Base-by-base conservation (phyloP, 2,888 invertebrate genomes). In the Dermolepida albohirtum region DNA sequence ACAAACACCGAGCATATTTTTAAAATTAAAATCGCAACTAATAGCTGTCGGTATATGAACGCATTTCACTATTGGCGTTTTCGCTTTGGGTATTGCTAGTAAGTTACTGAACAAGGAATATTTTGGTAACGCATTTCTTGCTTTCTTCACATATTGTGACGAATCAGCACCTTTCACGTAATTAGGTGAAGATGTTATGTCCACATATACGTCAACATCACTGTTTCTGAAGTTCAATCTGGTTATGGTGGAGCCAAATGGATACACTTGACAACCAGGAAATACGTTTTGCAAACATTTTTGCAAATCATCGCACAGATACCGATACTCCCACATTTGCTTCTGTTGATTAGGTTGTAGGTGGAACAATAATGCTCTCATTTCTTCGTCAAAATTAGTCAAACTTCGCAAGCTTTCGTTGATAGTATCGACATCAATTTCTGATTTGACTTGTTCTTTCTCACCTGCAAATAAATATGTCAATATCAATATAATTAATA, bases 31-130 rank as follows among this genome's bases (percentile, higher is more conserved):
- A 80, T 94, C 94, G 74, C 92, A 89, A 75, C 87, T 87, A 17
- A 89, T 86, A 0, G 84, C 83, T 0, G 90, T 90, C 10, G 85
- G 83, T 1, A 82, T 73, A 78, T 93, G 91, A 70, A 85, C 84
- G 79, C 91, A 90, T 78, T 92, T 93, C 10, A 94, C 88, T 70
- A 94, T 92, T 27, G 94, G 94, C 4, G 91, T 92, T 78, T 90
- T 90, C 11, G 94, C 93, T 55, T 86, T 85, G 0, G 90, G 89
- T 74, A 93, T 92, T 51, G 88, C 82, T 22, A 89, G 77, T 14
- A 92, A 82, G 63, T 89, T 85, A 0, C 82, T 73, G 81, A 91
- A 92, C 7, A 82, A 68, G 8, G 68, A 50, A 6, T 76, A 75
- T 67, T 71, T 74, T 5, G 62, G 43, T 10, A 81, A 69, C 14